These are phyloP conservation scores for Alauda arvensis DNA, from an alignment of 2,797 vertebrate genomes.

Conservation along the genomic window DNA sequence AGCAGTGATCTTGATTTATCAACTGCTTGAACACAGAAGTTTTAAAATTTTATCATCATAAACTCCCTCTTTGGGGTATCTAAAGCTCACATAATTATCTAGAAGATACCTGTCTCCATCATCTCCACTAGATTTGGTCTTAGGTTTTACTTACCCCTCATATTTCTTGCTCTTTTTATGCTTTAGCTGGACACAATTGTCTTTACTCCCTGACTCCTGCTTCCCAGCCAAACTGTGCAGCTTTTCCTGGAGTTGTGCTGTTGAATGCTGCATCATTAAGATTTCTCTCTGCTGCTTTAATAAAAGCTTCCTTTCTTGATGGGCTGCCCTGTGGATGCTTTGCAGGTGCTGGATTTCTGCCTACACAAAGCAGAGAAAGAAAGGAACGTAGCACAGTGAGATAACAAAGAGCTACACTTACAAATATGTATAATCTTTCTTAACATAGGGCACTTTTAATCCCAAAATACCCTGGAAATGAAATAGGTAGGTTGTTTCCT, in stretches of 20 bases:
- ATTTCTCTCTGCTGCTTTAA: constrained; percentile 66
- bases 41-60: neutral
- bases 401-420: neutral
- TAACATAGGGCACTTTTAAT: neutral
- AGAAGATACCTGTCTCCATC: neutral
- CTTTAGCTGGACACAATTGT: neutral
- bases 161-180: neutral
- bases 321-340: constrained; percentile 34
- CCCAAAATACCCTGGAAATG: neutral
- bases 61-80: neutral
- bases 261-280: constrained; percentile 34
- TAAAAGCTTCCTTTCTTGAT: constrained; percentile 60
- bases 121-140: neutral
- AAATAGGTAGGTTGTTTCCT: no score
- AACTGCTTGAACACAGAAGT: neutral
- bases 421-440: neutral
- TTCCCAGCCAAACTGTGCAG: neutral
- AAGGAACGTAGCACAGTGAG: neutral
- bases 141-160: neutral
- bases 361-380: constrained; percentile 21
- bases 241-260: constrained; percentile 34
- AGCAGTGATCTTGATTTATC: neutral
- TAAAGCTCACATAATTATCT: neutral
- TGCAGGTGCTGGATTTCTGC: constrained; percentile 64
- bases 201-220: neutral